These are phyloP conservation scores for Avahi laniger DNA, from an alignment of 2,797 vertebrate species.

Conservation along the genomic window DNA sequence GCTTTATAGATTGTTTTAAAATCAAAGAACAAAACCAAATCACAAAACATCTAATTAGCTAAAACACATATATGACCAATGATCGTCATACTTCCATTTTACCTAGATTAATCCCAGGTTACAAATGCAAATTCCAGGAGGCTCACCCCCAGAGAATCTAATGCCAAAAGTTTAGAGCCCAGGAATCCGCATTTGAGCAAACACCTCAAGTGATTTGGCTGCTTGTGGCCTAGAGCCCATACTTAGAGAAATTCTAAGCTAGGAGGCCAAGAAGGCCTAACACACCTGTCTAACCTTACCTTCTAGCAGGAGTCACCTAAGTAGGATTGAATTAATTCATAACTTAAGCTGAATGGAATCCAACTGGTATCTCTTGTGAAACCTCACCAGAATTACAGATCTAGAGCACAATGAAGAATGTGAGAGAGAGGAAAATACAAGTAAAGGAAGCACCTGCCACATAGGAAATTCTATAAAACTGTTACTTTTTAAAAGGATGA, in stretches of 20 bases:
- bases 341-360: not conserved
- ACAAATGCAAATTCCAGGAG: not conserved
- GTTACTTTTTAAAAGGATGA: not conserved
- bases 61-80: not conserved
- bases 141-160: not conserved
- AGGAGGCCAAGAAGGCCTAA: not conserved
- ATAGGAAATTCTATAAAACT: not conserved
- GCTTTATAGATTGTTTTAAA: not conserved
- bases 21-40: constrained; percentile 6
- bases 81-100: not conserved
- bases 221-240: not conserved
- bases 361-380: not conserved
- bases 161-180: not conserved
- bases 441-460: not conserved
- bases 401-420: not conserved
- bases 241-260: not conserved
- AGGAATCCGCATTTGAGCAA: not conserved
- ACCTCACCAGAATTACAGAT: not conserved
- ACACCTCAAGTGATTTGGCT: not conserved
- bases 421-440: not conserved
- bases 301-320: not conserved
- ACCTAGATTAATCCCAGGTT: not conserved
- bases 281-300: not conserved
- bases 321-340: not conserved
- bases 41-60: not conserved